These are phyloP conservation scores for Autographa gamma DNA, from an alignment of 2,888 invertebrate species.

Conservation along the genomic window DNA sequence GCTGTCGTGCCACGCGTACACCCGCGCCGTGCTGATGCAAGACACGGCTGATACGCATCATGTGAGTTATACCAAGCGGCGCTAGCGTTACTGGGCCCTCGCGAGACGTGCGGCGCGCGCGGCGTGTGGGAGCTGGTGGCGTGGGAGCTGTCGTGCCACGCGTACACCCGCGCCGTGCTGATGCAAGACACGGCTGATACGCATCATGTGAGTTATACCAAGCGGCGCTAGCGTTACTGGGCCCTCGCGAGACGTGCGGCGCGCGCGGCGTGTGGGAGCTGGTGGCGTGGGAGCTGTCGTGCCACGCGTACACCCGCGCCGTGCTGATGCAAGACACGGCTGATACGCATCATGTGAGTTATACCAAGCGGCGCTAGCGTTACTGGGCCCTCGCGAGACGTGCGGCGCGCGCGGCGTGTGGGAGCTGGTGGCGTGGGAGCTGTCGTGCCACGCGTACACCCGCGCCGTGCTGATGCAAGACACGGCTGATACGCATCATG, in stretches of 20 bases:
- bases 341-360: neutral
- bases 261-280: constrained; percentile 6
- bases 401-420: neutral
- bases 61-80: neutral
- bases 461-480: constrained; percentile 4
- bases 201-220: neutral
- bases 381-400: neutral
- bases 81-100: neutral
- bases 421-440: neutral
- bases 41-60: neutral
- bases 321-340: neutral
- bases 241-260: neutral
- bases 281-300: constrained; percentile 6
- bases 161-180: constrained; percentile 58
- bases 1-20: constrained; percentile 87
- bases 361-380: neutral
- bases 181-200: neutral
- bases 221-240: neutral
- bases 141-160: constrained; percentile 93
- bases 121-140: constrained; percentile 92
- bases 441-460: neutral
- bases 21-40: constrained; percentile 1
- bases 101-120: constrained; percentile 70
- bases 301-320: neutral
- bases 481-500: neutral